These are phyloP conservation scores for Dendropsophus ebraccatus DNA, from an alignment of 2,113 vertebrate genomes.

Conservation along the genomic window DNA sequence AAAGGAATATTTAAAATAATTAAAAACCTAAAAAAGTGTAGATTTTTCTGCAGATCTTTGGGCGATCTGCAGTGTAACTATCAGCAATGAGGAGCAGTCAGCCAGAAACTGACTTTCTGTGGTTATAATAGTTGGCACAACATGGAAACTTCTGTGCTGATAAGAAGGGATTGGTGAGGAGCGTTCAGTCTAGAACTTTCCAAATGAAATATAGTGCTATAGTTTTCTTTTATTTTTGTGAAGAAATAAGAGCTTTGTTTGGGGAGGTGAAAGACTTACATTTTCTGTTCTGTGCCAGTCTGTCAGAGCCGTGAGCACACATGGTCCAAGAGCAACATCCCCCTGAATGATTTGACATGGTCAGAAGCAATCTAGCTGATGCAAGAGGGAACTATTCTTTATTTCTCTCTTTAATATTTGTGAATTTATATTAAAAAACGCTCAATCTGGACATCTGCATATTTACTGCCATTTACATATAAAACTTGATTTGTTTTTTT, in stretches of 20 bases:
- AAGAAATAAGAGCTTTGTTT: background rate
- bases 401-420: background rate
- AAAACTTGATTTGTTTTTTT: background rate
- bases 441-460: background rate
- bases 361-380: background rate
- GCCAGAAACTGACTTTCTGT: too few relatives aligned
- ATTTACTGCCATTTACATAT: conserved; percentile 6
- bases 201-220: too few relatives aligned
- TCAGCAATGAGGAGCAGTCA: too few relatives aligned
- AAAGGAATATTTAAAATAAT: too few relatives aligned
- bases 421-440: background rate
- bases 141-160: too few relatives aligned
- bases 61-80: too few relatives aligned
- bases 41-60: too few relatives aligned
- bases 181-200: too few relatives aligned
- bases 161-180: too few relatives aligned
- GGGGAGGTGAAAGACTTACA: background rate
- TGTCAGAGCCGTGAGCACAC: background rate
- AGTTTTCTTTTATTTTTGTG: background rate
- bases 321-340: background rate
- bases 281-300: background rate
- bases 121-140: too few relatives aligned
- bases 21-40: too few relatives aligned
- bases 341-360: conserved; percentile 4
- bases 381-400: background rate